Base-by-base conservation (phyloP, 1,140 invertebrate species). In the Atta texana region DNA sequence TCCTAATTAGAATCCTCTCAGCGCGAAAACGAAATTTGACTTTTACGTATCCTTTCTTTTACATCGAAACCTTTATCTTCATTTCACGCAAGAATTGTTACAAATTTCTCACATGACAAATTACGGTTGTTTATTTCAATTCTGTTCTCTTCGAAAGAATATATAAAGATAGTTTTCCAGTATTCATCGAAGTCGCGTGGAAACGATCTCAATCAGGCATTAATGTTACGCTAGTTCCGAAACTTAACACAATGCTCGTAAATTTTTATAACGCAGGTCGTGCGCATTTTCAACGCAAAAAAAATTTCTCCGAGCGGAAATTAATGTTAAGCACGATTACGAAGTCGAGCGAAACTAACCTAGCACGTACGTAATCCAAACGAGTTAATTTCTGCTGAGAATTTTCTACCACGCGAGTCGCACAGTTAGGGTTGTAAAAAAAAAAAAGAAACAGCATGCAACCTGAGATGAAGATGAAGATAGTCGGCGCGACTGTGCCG, bases 391-490 rank as follows among this genome's bases (percentile, higher is more conserved):
- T 44, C 16, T 53, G 76, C 51, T 34, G 16, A 81, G 51, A 49
- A 68, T 81, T 81, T 16, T 34, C 1, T 21, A n/a, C 28, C 44
- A 80, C 18, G 49, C 64, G 21, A 81, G 21, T 71, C 72, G 28
- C 28, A 53, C 31, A 44, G 51, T 34, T 28, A 16, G 4, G 12
- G 49, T 44, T 80, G n/a, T 78, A 69, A 88, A 75, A 87, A 82
- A 53, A 86, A 75, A 88, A 75, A 87, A 10, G 10, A 53, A 63
- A 31, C 59, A 7, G 8, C 75, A n/a, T 64, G 44, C 44, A 49
- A 63, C 74, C n/a, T 21, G 74, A 53, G 2, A 24, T 31, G 12
- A 21, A 69, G 85, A 90, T 85, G 75, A 85, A 89, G 86, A 90
- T 90, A 87, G 78, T 66, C 59, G 16, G 31, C 39, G 51, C 14